These are phyloP conservation scores for Ectobius pallidus DNA, from an alignment of 2,888 invertebrate species.

Conservation along the genomic window DNA sequence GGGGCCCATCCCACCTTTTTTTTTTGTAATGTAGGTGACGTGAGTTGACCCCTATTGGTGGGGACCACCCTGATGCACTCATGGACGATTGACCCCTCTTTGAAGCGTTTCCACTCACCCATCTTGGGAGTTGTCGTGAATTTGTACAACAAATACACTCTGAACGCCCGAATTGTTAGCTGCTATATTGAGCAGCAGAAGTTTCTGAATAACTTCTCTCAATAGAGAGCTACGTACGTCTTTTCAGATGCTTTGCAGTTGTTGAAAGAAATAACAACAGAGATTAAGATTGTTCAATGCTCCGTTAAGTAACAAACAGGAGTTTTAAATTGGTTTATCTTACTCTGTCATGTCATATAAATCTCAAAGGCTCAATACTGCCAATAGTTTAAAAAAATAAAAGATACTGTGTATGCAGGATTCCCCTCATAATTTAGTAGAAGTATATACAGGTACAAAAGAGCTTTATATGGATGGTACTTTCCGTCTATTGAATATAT, in stretches of 20 bases:
- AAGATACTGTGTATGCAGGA: too few relatives aligned
- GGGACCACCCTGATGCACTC: conserved; percentile 13
- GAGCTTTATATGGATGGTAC: too few relatives aligned
- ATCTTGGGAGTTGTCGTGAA: not conserved
- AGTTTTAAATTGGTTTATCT: conserved; percentile 23
- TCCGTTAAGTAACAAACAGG: not conserved
- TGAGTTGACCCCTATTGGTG: not conserved
- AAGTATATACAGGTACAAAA: too few relatives aligned
- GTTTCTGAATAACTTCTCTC: too few relatives aligned
- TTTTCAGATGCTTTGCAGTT: conserved; percentile 10
- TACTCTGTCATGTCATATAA: not conserved
- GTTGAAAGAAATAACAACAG: not conserved
- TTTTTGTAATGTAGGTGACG: conserved; percentile 33
- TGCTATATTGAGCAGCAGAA: conserved; percentile 5
- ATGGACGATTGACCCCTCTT: not conserved
- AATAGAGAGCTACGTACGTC: not conserved
- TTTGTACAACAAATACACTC: conserved; percentile 11
- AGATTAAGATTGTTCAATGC: not conserved
- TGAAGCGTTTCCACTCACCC: not conserved
- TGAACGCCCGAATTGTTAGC: conserved; percentile 1
- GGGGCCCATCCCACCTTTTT: too few relatives aligned
- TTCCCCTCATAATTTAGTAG: too few relatives aligned
- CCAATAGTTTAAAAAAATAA: too few relatives aligned
- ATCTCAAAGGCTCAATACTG: not conserved
- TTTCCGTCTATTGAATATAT: too few relatives aligned